A percentile compares a stretch with the other conserved stretches of the same genome.
These are phyloP conservation scores for Aplodontia rufa DNA, from an alignment of 2,113 vertebrate species.

Conservation along the genomic window DNA sequence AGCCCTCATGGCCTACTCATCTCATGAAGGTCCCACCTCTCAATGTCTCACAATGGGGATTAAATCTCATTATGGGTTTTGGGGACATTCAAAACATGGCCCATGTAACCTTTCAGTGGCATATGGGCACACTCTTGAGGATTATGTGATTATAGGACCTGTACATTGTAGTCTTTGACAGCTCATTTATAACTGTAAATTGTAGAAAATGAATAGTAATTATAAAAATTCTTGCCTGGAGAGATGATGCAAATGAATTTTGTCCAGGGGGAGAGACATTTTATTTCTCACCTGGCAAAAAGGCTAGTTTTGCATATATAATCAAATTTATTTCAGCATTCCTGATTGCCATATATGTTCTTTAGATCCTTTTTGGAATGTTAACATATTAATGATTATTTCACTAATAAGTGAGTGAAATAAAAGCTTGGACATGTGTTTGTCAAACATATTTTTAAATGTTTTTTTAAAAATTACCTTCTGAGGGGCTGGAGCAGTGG, in stretches of 20 bases:
- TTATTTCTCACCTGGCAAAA: not conserved
- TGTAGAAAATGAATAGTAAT: not conserved
- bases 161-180: not conserved
- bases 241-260: not conserved
- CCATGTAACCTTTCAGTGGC: not conserved
- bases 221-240: not conserved
- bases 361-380: not conserved
- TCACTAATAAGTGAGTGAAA: not conserved
- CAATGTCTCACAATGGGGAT: not conserved
- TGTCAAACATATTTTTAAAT: slow-evolving; percentile 8
- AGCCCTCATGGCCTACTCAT: not conserved
- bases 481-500: no score
- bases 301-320: not conserved
- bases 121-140: not conserved
- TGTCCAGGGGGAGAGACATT: not conserved
- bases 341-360: not conserved
- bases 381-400: not conserved
- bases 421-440: not conserved
- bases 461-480: not conserved
- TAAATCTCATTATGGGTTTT: not conserved
- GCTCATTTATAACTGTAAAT: not conserved
- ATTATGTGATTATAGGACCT: not conserved
- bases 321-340: not conserved
- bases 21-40: not conserved
- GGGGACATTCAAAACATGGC: not conserved